phyloP scores from a whole-genome alignment of 2,113 vertebrate genomes.

The Muntiacus muntjak region DNA sequence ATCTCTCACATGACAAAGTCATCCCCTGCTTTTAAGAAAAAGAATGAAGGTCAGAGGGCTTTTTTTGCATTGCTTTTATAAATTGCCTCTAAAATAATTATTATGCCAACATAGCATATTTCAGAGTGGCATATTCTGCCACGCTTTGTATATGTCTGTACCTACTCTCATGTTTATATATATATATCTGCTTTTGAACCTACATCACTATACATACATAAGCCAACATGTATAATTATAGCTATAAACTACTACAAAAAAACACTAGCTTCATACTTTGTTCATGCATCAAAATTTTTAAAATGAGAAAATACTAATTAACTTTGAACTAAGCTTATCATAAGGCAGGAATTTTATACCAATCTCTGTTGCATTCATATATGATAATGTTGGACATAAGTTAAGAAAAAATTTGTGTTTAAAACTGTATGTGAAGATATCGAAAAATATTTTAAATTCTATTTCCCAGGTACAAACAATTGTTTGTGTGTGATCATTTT shows the following conservation, averaged over 20 bases:
- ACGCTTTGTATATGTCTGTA: not conserved
- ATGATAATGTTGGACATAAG: not conserved
- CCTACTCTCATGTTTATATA: not conserved
- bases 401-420: not conserved
- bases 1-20: not conserved
- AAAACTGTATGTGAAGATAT: not conserved
- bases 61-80: not conserved
- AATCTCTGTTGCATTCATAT: not conserved
- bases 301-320: not conserved
- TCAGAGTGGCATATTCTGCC: not conserved
- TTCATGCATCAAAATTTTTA: not conserved
- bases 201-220: not conserved
- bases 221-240: not conserved
- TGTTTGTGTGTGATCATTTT: not conserved
- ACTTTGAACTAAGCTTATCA: not conserved
- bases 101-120: not conserved
- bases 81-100: not conserved
- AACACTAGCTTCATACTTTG: not conserved
- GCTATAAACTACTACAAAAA: not conserved
- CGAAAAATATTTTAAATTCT: not conserved
- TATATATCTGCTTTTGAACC: not conserved
- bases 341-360: not conserved
- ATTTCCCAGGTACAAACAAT: not conserved
- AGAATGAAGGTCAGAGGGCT: not conserved
- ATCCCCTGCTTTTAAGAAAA: not conserved